Conservation (phyloP, 2,797 vertebrate species). For the Vespertilio murinus region DNA sequence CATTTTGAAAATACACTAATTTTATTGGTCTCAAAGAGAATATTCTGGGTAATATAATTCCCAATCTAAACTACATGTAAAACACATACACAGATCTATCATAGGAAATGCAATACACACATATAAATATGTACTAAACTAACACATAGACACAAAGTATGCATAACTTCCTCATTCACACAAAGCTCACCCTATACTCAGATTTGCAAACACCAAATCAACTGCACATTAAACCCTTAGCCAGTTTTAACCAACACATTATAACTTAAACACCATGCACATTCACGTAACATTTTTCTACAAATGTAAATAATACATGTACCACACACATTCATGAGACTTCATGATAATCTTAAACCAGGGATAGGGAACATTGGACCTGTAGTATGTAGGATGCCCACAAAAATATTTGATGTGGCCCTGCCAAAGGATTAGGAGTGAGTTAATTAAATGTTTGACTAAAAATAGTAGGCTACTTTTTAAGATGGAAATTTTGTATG, state of each 20-base stretch:
- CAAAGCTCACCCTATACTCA: background rate
- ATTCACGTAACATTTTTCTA: background rate
- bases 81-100: background rate
- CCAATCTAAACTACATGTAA: background rate
- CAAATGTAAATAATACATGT: background rate
- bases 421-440: too few species aligned
- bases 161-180: background rate
- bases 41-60: background rate
- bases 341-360: background rate
- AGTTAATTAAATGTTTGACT: too few species aligned
- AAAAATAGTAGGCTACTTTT: too few species aligned
- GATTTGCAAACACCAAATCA: background rate
- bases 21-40: background rate
- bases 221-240: background rate
- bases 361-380: too few species aligned
- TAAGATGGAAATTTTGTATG: too few species aligned
- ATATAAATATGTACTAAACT: background rate
- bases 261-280: background rate
- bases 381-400: too few species aligned
- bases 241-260: background rate
- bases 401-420: too few species aligned
- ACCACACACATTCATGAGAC: background rate
- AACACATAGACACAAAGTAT: background rate
- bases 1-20: background rate
- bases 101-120: background rate